Percentiles rank a stretch among this genome's conserved stretches.
These are phyloP conservation scores for Zosterops borbonicus DNA, from an alignment of 2,113 vertebrate genomes.

Conservation along the genomic window DNA sequence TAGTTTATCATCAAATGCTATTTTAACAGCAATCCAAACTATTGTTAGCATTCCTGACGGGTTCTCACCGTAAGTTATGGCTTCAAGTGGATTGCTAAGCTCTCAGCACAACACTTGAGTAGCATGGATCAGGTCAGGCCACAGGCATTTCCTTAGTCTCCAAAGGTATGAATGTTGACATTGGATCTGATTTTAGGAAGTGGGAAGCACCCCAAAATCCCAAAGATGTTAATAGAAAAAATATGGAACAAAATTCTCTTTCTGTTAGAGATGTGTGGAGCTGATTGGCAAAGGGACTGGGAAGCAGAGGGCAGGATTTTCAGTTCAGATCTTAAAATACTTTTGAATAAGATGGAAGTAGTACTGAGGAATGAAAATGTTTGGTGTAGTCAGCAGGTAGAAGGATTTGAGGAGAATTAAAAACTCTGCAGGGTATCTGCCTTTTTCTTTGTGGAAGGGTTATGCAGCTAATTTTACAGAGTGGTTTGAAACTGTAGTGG, in stretches of 20 bases:
- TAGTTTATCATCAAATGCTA: not conserved
- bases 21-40: not conserved
- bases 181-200: constrained; percentile 15
- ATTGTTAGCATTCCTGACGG: not conserved
- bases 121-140: not conserved
- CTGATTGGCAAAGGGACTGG: not conserved
- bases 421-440: not conserved
- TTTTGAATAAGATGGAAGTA: not conserved
- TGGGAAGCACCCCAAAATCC: not conserved
- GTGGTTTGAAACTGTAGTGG: not conserved
- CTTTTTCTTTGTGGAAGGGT: not conserved
- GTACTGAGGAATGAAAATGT: not conserved
- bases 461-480: not conserved
- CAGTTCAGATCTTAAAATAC: not conserved
- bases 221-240: constrained; percentile 7
- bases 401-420: not conserved
- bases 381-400: not conserved
- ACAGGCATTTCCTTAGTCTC: constrained; percentile 15
- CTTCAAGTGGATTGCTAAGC: not conserved
- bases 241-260: not conserved
- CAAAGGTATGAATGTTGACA: constrained; percentile 17
- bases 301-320: not conserved
- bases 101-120: not conserved
- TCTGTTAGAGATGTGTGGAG: not conserved
- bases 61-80: not conserved